Percentiles rank a stretch among this genome's conserved stretches.
Evolutionary conservation across 1,140 invertebrate genomes (phyloP).

Genomic region (Drosophila arawakana): DNA sequence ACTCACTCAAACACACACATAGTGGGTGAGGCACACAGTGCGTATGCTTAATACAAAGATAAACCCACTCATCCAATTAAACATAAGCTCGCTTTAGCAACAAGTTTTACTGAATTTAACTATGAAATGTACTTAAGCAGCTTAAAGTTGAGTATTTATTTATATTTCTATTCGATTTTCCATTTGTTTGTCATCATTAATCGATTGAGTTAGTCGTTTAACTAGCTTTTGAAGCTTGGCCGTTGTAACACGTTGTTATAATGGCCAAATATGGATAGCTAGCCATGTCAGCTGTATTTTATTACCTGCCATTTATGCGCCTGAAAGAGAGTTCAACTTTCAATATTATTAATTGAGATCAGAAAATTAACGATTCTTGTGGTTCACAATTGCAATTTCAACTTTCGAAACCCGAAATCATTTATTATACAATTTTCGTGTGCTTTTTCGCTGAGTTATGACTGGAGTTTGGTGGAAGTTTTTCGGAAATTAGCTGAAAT

Average conservation of each 20-base stretch:
- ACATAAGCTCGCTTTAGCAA: conserved; percentile 11
- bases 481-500: conserved; percentile 46
- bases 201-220: conserved; percentile 7
- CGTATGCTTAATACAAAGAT: conserved; percentile 56
- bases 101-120: conserved; percentile 1
- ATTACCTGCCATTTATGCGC: conserved; percentile 39
- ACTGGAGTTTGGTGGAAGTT: conserved; percentile 24
- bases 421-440: conserved; percentile 60
- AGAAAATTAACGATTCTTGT: conserved; percentile 15
- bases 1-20: conserved; percentile 4
- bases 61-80: conserved; percentile 29
- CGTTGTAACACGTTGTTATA: conserved; percentile 60
- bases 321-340: not conserved
- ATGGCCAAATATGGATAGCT: conserved; percentile 43
- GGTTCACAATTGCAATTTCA: conserved; percentile 36
- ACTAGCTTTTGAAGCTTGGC: not conserved
- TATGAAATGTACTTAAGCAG: not conserved
- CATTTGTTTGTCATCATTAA: conserved; percentile 4
- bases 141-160: not conserved
- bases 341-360: conserved; percentile 28
- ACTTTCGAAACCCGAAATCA: conserved; percentile 52
- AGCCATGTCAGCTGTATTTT: conserved; percentile 45
- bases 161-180: not conserved
- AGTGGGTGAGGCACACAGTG: conserved; percentile 25
- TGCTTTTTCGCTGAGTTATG: conserved; percentile 2